These are phyloP conservation scores for Rhabditoides inermis DNA, from an alignment of 2,888 invertebrate genomes.

Conservation along the genomic window DNA sequence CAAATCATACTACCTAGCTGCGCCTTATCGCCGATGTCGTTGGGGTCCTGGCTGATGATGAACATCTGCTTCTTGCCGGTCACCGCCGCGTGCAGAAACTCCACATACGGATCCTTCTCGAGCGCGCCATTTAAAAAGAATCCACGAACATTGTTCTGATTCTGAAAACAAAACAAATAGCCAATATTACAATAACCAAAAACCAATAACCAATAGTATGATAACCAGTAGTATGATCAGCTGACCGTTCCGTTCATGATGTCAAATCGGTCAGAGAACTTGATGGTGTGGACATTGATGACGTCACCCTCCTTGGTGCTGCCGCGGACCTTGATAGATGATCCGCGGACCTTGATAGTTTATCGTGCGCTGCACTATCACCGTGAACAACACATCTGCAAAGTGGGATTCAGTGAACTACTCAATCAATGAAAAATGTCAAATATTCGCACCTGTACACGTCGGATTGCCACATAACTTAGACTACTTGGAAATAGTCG, in stretches of 20 bases:
- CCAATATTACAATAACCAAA: too few relatives aligned
- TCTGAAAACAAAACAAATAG: too few relatives aligned
- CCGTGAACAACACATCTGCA: constrained; percentile 28
- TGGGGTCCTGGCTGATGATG: constrained; percentile 22
- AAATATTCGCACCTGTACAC: constrained; percentile 22
- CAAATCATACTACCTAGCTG: constrained; percentile 14
- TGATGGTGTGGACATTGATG: constrained; percentile 25
- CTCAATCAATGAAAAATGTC: too few relatives aligned
- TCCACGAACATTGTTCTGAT: too few relatives aligned
- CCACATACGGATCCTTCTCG: constrained; percentile 21
- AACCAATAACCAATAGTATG: too few relatives aligned
- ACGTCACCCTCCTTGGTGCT: constrained; percentile 10
- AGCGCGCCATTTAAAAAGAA: constrained; percentile 24
- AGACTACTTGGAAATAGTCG: too few relatives aligned
- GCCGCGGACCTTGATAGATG: constrained; percentile 19
- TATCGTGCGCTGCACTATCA: constrained; percentile 20
- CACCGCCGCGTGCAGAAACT: constrained; percentile 25
- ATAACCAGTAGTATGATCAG: too few relatives aligned
- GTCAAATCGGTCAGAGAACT: constrained; percentile 34
- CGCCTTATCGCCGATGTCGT: constrained; percentile 16
- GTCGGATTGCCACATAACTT: constrained; percentile 23
- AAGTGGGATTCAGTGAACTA: neutral
- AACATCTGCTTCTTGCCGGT: constrained; percentile 24
- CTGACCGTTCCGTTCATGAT: constrained; percentile 29
- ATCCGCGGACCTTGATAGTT: constrained; percentile 15